Evolutionary conservation across 2,113 vertebrate species (phyloP).

Genomic region (Actinemys pallida): DNA sequence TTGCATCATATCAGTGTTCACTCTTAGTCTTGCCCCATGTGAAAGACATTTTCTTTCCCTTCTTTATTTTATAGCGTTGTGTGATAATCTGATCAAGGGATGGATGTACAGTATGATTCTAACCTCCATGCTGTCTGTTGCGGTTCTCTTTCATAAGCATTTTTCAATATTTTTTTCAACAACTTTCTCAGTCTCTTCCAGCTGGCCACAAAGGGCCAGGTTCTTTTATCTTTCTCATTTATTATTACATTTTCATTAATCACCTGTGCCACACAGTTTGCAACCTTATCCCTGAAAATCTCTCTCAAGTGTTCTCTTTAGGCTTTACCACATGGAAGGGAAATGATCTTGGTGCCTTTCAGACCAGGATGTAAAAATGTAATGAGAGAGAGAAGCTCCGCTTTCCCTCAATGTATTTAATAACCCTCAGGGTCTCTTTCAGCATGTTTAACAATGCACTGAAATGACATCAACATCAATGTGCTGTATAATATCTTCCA

Average conservation of each 20-base stretch:
- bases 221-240: not conserved
- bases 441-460: not conserved
- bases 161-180: not conserved
- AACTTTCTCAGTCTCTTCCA: not conserved
- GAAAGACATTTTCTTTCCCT: not conserved
- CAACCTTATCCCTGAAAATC: not conserved
- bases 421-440: not conserved
- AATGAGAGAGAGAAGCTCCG: too few relatives aligned
- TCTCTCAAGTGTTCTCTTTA: not conserved
- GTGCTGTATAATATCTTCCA: not conserved
- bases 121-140: not conserved
- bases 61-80: not conserved
- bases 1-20: not conserved
- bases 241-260: not conserved
- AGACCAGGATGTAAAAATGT: not conserved
- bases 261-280: not conserved
- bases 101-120: not conserved
- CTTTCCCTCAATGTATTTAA: not conserved
- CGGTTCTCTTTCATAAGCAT: not conserved
- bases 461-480: not conserved
- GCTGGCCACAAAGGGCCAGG: not conserved
- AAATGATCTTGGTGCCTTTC: not conserved
- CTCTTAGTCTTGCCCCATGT: not conserved
- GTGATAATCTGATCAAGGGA: not conserved
- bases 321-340: not conserved